phyloP scores from a whole-genome alignment of 1,140 invertebrate species.

The Euwallacea similis region DNA sequence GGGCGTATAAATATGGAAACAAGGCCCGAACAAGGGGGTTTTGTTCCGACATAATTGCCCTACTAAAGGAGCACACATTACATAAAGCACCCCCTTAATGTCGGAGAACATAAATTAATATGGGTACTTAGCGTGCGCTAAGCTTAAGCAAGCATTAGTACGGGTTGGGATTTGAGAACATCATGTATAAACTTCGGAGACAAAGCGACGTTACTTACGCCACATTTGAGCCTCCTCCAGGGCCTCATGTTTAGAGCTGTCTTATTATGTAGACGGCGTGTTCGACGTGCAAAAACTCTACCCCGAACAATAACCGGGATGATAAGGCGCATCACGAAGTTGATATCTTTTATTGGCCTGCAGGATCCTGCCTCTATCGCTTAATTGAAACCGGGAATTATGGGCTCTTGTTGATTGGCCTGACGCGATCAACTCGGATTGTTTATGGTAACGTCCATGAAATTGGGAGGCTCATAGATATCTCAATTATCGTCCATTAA shows the following conservation, averaged over 20 bases:
- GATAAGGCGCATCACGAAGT: slow-evolving; percentile 25
- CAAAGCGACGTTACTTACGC: slow-evolving; percentile 26
- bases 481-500: slow-evolving; percentile 9
- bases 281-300: slow-evolving; percentile 22
- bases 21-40: slow-evolving; percentile 2
- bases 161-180: slow-evolving; percentile 27
- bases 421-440: slow-evolving; percentile 23
- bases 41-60: slow-evolving; percentile 13
- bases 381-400: slow-evolving; percentile 37
- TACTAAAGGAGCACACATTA: slow-evolving; percentile 12
- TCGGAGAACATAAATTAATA: slow-evolving; percentile 28
- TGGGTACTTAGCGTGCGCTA: slow-evolving; percentile 27
- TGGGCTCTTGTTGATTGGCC: slow-evolving; percentile 31
- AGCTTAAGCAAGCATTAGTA: slow-evolving; percentile 28
- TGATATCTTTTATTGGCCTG: slow-evolving; percentile 33
- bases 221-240: slow-evolving; percentile 21
- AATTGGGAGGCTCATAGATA: neutral
- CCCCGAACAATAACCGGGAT: slow-evolving; percentile 4
- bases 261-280: slow-evolving; percentile 11
- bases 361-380: slow-evolving; percentile 23
- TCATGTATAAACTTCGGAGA: slow-evolving; percentile 33
- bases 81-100: slow-evolving; percentile 14
- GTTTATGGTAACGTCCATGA: slow-evolving; percentile 22
- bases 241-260: slow-evolving; percentile 19
- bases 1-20: too few relatives aligned